Evolutionary conservation across 2,113 vertebrate genomes (phyloP).

Genomic region (Zosterops japonicus): DNA sequence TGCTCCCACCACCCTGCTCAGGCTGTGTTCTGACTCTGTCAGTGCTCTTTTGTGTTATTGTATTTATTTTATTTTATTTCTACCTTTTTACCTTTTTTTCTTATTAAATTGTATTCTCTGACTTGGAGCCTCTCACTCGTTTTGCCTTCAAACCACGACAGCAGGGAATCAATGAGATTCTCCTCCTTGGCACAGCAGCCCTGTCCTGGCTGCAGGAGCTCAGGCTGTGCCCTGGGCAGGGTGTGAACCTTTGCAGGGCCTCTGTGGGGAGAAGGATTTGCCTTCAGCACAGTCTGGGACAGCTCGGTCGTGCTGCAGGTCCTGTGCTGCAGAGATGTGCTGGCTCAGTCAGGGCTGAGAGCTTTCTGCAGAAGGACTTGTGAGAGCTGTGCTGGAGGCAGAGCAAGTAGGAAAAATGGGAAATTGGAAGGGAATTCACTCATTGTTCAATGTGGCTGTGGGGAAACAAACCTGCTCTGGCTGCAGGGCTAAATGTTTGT

Average conservation of each 20-base stretch:
- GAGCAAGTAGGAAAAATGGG: not conserved
- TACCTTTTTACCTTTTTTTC: no score
- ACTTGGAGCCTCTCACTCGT: no score
- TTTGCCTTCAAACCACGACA: not conserved
- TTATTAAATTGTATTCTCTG: no score
- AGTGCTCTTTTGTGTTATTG: no score
- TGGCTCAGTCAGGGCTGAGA: not conserved
- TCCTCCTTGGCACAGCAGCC: not conserved
- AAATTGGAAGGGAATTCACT: not conserved
- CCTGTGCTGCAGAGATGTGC: not conserved
- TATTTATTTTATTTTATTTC: no score
- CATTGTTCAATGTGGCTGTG: not conserved
- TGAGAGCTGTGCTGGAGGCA: not conserved
- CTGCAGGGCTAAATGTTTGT: not conserved
- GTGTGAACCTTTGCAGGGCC: not conserved
- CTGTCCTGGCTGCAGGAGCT: not conserved
- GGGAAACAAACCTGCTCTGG: not conserved
- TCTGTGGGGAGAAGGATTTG: not conserved
- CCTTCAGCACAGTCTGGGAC: not conserved
- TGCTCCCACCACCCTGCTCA: no score
- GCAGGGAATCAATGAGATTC: not conserved
- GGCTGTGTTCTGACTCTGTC: no score
- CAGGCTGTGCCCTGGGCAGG: not conserved
- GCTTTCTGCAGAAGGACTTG: not conserved
- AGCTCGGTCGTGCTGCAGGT: fast-evolving